Conservation (phyloP, 2,888 invertebrate genomes). For the Isotomurus palustris region DNA sequence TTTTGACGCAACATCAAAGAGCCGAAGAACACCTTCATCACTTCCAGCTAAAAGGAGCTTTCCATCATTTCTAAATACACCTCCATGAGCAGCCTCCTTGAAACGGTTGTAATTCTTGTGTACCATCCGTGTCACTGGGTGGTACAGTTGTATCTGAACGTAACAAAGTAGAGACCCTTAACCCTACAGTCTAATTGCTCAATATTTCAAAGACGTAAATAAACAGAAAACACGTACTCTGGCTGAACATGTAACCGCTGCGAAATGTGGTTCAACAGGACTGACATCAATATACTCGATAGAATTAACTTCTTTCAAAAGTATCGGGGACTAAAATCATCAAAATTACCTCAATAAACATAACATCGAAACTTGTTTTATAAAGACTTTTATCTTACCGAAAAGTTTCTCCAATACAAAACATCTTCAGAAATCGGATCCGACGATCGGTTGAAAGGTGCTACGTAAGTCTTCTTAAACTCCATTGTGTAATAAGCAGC, state of each 20-base stretch:
- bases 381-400: too few species aligned
- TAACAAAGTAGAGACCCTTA: constrained; percentile 7
- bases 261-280: constrained; percentile 79
- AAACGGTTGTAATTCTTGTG: constrained; percentile 77
- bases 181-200: not conserved
- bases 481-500: too few species aligned
- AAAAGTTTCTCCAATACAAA: constrained; percentile 82
- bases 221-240: constrained; percentile 57
- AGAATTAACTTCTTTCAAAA: constrained; percentile 86
- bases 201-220: not conserved
- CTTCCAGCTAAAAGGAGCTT: constrained; percentile 81
- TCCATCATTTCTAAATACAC: constrained; percentile 74
- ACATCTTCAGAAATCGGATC: constrained; percentile 69
- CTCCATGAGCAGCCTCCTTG: constrained; percentile 79
- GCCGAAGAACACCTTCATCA: constrained; percentile 76
- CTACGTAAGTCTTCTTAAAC: constrained; percentile 68
- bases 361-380: too few species aligned
- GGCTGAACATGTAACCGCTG: constrained; percentile 89
- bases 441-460: constrained; percentile 63
- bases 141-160: constrained; percentile 64
- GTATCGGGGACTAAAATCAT: constrained; percentile 65
- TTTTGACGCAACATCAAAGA: constrained; percentile 83
- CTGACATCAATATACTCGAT: constrained; percentile 89
- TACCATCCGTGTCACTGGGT: constrained; percentile 76
- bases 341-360: not conserved